Conservation (phyloP, 2,113 vertebrate genomes). For the Hydropotes inermis region DNA sequence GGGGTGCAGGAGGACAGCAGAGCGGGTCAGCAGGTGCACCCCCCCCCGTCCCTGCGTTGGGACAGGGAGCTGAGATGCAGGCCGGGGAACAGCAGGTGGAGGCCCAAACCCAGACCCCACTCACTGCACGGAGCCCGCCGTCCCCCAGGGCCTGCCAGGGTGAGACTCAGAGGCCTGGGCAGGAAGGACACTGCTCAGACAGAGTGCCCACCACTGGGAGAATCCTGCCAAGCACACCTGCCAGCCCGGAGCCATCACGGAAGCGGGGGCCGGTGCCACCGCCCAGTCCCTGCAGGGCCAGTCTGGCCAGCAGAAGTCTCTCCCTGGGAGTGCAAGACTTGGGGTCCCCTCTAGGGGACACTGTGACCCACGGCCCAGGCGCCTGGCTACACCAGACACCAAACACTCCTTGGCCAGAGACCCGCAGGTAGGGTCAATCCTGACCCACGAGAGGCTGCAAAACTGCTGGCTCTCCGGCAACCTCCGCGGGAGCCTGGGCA, state of each 20-base stretch:
- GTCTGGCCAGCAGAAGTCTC: not conserved
- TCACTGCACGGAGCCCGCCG: accelerated
- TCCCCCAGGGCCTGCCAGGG: not conserved
- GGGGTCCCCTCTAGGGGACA: not conserved
- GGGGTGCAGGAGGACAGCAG: not conserved
- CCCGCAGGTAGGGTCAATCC: not conserved
- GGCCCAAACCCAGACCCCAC: not conserved
- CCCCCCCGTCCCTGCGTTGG: not conserved
- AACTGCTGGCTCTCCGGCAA: too few species aligned
- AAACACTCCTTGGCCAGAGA: not conserved
- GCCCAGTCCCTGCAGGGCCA: not conserved
- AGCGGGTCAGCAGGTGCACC: not conserved
- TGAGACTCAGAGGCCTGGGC: not conserved
- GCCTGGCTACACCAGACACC: not conserved
- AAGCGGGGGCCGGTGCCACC: not conserved
- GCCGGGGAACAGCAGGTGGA: too few species aligned
- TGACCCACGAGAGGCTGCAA: not conserved
- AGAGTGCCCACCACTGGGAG: not conserved
- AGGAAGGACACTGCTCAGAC: not conserved
- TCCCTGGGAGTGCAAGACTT: not conserved
- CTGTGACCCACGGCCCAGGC: not conserved
- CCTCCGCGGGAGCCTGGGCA: too few species aligned
- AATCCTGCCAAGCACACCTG: not conserved
- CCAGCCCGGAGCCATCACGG: not conserved
- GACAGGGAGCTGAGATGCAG: not conserved